Percentiles rank a stretch among this genome's conserved stretches.
These are phyloP conservation scores for Cheumatopsyche charites DNA, from an alignment of 1,140 invertebrate species.

Conservation along the genomic window DNA sequence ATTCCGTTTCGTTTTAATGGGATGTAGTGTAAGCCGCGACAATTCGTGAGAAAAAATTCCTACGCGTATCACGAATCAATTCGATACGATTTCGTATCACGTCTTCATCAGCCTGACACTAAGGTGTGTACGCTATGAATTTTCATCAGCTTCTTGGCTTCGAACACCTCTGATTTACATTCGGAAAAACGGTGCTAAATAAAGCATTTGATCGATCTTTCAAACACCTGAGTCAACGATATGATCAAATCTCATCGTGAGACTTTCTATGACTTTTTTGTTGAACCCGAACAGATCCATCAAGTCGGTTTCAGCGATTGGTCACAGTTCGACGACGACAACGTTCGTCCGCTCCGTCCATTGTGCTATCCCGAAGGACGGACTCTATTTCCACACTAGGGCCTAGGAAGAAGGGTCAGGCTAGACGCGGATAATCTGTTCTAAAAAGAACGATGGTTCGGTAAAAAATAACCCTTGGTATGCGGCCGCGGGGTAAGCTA, in stretches of 20 bases:
- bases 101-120: slow-evolving; percentile 23
- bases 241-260: too few species aligned
- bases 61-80: slow-evolving; percentile 2
- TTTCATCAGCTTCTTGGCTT: not conserved
- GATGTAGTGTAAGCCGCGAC: not conserved
- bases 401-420: not conserved
- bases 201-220: not conserved
- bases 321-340: not conserved
- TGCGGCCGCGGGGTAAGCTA: slow-evolving; percentile 26
- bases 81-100: slow-evolving; percentile 27
- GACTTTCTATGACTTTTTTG: too few species aligned
- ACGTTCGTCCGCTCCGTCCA: not conserved
- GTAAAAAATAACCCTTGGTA: slow-evolving; percentile 29
- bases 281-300: too few species aligned
- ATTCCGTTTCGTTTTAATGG: not conserved
- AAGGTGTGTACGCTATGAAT: not conserved
- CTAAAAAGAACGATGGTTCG: not conserved
- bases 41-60: slow-evolving; percentile 26
- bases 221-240: too few species aligned
- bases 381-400: not conserved
- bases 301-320: slow-evolving; percentile 5
- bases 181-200: not conserved
- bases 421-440: slow-evolving; percentile 21
- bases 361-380: not conserved
- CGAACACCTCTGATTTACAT: not conserved